A percentile compares a stretch with the other conserved stretches of the same genome.
phyloP scores from a whole-genome alignment of 2,113 vertebrate species.

The Heterochromis multidens region DNA sequence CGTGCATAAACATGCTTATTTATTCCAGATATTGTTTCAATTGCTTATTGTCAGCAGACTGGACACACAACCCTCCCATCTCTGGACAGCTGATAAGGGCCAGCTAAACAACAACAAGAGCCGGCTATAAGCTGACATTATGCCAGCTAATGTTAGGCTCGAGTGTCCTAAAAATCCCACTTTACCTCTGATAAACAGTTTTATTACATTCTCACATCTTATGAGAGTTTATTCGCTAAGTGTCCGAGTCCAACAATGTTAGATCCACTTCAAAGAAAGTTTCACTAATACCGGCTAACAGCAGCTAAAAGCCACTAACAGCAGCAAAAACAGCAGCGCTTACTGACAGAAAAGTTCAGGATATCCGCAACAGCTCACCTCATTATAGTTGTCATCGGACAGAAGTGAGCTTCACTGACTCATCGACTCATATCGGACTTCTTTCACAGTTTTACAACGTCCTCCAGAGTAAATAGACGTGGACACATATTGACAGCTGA shows the following conservation, averaged over 20 bases:
- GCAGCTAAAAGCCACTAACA: not conserved
- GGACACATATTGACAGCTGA: not conserved
- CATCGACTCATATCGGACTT: not conserved
- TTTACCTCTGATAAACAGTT: not conserved
- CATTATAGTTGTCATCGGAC: not conserved
- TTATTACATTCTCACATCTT: not conserved
- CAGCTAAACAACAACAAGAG: rapidly evolving
- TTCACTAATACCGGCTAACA: rapidly evolving
- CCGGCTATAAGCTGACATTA: rapidly evolving
- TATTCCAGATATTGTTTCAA: too few relatives aligned
- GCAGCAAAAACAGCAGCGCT: not conserved
- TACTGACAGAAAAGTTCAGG: not conserved
- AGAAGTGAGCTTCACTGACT: too few relatives aligned
- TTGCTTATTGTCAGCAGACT: not conserved
- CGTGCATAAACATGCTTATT: too few relatives aligned
- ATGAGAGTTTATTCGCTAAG: rapidly evolving
- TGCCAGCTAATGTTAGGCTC: not conserved
- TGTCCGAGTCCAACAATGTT: not conserved
- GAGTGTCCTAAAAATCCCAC: too few relatives aligned
- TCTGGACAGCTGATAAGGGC: not conserved
- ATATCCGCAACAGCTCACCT: not conserved
- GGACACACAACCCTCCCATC: not conserved
- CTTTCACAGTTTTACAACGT: not conserved
- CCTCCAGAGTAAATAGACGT: not conserved
- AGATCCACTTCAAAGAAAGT: rapidly evolving